A percentile compares a stretch with the other conserved stretches of the same genome.
Evolutionary conservation across 2,113 vertebrate species (phyloP).

Genomic region (Colius striatus): DNA sequence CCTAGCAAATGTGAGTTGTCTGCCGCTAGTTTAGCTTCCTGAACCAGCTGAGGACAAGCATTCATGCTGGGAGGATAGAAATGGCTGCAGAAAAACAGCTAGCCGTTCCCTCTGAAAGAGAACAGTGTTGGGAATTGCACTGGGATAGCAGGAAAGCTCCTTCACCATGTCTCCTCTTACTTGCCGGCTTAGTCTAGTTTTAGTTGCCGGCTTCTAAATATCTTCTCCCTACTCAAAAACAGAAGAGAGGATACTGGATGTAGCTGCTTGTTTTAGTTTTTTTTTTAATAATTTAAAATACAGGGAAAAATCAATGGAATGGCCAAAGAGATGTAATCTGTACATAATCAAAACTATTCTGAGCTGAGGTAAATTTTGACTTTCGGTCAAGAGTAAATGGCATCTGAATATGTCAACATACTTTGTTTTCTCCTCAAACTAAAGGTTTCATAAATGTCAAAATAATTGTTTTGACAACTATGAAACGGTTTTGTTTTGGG

Average conservation of each 20-base stretch:
- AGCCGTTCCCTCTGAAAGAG: background rate
- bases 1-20: background rate
- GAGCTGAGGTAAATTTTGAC: background rate
- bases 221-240: rapidly evolving
- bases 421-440: background rate
- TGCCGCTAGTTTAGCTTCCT: background rate
- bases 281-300: background rate
- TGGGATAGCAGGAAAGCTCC: background rate
- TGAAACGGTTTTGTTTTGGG: background rate
- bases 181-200: background rate
- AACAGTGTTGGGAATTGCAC: background rate
- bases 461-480: background rate
- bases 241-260: background rate
- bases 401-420: background rate
- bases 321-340: background rate
- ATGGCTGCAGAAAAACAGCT: background rate
- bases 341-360: background rate
- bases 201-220: background rate
- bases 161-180: background rate
- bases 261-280: background rate
- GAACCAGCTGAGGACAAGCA: background rate
- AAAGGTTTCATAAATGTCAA: background rate
- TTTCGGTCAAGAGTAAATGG: background rate
- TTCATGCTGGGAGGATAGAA: background rate
- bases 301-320: background rate